Evolutionary conservation across 2,113 vertebrate genomes (phyloP).

Genomic region (Nicator chloris): DNA sequence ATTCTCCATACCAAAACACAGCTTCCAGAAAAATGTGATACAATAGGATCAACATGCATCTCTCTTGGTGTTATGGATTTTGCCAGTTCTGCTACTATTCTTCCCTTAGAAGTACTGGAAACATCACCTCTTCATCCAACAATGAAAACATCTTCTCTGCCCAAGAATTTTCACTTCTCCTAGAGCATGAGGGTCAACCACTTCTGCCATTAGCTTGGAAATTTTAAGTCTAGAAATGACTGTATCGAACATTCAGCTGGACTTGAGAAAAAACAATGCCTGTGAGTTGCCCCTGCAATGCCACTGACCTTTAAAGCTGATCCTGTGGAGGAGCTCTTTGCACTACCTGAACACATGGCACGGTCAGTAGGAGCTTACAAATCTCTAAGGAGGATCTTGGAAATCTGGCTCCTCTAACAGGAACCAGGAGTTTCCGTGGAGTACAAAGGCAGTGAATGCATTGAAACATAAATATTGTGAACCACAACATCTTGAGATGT

Average conservation of each 20-base stretch:
- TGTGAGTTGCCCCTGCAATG: neutral
- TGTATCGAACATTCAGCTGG: neutral
- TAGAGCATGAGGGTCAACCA: neutral
- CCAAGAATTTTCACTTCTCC: neutral
- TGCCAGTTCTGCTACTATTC: neutral
- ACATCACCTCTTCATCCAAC: neutral
- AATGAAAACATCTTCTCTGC: neutral
- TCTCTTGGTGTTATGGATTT: neutral
- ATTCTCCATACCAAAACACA: neutral
- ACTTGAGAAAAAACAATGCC: neutral
- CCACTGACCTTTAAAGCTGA: neutral
- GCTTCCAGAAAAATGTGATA: neutral
- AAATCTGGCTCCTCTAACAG: neutral
- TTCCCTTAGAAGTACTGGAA: neutral
- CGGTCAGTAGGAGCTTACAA: neutral
- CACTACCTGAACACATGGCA: neutral
- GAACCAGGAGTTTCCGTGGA: neutral
- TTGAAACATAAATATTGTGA: neutral
- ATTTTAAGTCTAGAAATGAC: neutral
- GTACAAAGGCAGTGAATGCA: neutral
- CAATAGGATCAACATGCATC: neutral
- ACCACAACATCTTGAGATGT: neutral
- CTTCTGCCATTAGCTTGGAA: neutral
- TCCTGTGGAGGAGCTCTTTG: neutral
- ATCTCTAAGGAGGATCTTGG: neutral